These are phyloP conservation scores for Eubasilissa splendida DNA, from an alignment of 2,888 invertebrate species.

Conservation along the genomic window DNA sequence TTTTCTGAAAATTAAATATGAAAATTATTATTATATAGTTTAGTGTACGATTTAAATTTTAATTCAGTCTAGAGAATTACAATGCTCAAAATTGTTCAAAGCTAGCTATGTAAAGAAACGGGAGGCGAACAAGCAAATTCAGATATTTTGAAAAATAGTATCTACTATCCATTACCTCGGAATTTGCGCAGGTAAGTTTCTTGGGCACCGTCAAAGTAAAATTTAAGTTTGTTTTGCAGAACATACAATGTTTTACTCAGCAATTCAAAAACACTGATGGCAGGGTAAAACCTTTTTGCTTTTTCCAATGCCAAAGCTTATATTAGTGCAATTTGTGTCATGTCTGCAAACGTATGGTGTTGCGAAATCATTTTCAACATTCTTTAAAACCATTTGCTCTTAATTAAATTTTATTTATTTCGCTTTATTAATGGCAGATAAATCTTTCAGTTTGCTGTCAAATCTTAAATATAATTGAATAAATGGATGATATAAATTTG, in stretches of 20 bases:
- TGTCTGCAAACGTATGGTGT: slow-evolving; percentile 79
- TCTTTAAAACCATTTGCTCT: neutral
- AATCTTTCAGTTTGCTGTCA: neutral
- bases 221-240: slow-evolving; percentile 70
- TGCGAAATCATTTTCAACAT: slow-evolving; percentile 64
- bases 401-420: neutral
- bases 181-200: slow-evolving; percentile 68
- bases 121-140: too few species aligned
- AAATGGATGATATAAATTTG: too few species aligned
- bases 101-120: too few species aligned
- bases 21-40: neutral
- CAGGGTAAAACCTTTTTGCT: slow-evolving; percentile 74
- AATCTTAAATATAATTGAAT: neutral
- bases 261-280: slow-evolving; percentile 75
- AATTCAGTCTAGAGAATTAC: neutral
- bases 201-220: slow-evolving; percentile 73
- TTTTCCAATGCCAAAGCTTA: slow-evolving; percentile 73
- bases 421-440: neutral
- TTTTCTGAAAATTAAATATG: slow-evolving; percentile 62
- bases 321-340: slow-evolving; percentile 73
- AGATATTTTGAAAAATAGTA: too few species aligned
- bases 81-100: neutral
- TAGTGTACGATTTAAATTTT: neutral
- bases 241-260: slow-evolving; percentile 72
- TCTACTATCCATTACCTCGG: slow-evolving; percentile 64